A percentile compares a stretch with the other conserved stretches of the same genome.
Conservation (phyloP, 2,888 invertebrate species). For the Julus scandinavius region DNA sequence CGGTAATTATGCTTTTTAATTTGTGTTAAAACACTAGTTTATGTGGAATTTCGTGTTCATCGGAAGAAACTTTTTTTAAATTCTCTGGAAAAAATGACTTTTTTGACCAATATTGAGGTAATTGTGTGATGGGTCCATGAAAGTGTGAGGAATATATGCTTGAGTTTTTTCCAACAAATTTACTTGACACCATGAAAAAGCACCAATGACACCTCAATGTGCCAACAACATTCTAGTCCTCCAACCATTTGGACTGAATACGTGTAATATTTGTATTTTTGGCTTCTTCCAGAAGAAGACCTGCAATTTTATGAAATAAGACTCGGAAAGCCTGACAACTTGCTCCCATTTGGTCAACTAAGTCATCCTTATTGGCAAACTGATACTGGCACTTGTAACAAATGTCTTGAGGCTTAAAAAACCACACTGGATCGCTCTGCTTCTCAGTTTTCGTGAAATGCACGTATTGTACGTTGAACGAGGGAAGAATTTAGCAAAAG, state of each 20-base stretch:
- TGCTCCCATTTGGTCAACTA: not conserved
- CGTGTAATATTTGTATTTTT: not conserved
- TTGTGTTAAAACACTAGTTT: too few relatives aligned
- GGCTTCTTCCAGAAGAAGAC: not conserved
- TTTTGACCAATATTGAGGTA: too few relatives aligned
- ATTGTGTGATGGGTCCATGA: too few relatives aligned
- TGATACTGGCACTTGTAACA: not conserved
- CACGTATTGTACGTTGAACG: not conserved
- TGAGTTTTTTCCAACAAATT: too few relatives aligned
- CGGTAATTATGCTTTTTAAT: too few relatives aligned
- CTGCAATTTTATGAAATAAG: not conserved
- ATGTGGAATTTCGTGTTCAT: too few relatives aligned
- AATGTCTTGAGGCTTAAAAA: not conserved
- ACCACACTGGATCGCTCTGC: not conserved
- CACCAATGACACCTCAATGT: not conserved
- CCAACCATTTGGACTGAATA: not conserved
- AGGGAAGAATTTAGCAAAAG: not conserved
- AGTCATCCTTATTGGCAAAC: slow-evolving; percentile 4
- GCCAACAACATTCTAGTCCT: not conserved
- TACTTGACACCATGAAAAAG: too few relatives aligned
- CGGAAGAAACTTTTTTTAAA: too few relatives aligned
- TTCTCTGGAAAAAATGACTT: too few relatives aligned
- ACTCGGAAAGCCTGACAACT: not conserved
- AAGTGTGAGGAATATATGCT: too few relatives aligned
- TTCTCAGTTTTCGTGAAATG: not conserved